Evolutionary conservation across 2,113 vertebrate species (phyloP).

Genomic region (Acrocephalus arundinaceus): DNA sequence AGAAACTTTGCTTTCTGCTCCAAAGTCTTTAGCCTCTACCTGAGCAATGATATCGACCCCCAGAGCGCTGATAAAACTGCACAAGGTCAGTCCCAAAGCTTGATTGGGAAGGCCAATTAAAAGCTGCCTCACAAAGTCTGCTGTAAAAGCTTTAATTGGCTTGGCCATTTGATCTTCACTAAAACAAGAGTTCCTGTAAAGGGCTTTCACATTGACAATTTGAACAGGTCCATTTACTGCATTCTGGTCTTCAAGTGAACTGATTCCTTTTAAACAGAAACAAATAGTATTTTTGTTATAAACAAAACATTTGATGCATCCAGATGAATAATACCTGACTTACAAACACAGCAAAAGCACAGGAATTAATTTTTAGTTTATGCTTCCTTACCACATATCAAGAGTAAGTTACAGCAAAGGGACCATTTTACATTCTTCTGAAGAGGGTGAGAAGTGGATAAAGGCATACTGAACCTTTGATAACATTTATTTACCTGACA

Average conservation of each 20-base stretch:
- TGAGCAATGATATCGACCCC: conserved; percentile 91
- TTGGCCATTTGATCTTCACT: conserved; percentile 97
- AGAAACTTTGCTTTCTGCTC: conserved; percentile 93
- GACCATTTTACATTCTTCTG: not conserved
- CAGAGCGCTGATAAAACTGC: conserved; percentile 91
- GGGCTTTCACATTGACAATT: conserved; percentile 83
- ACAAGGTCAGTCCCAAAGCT: conserved; percentile 89
- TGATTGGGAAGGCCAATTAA: conserved; percentile 96
- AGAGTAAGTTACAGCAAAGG: not conserved
- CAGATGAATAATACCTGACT: not conserved
- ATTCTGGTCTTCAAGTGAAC: conserved; percentile 83
- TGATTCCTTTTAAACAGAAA: conserved; percentile 68
- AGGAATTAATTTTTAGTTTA: not conserved
- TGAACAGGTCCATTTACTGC: conserved; percentile 88
- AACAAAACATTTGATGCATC: not conserved
- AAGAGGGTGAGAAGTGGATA: not conserved
- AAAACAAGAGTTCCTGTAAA: conserved; percentile 86
- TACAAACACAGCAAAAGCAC: not conserved
- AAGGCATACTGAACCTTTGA: not conserved
- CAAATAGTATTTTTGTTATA: not conserved
- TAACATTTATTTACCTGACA: conserved; percentile 82
- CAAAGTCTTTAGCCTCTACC: conserved; percentile 96
- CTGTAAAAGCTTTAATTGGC: conserved; percentile 96
- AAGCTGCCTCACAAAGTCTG: conserved; percentile 94
- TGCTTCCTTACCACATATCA: not conserved